A percentile compares a stretch with the other conserved stretches of the same genome.
Evolutionary conservation across 2,113 vertebrate genomes (phyloP).

Genomic region (Aegithalos caudatus): DNA sequence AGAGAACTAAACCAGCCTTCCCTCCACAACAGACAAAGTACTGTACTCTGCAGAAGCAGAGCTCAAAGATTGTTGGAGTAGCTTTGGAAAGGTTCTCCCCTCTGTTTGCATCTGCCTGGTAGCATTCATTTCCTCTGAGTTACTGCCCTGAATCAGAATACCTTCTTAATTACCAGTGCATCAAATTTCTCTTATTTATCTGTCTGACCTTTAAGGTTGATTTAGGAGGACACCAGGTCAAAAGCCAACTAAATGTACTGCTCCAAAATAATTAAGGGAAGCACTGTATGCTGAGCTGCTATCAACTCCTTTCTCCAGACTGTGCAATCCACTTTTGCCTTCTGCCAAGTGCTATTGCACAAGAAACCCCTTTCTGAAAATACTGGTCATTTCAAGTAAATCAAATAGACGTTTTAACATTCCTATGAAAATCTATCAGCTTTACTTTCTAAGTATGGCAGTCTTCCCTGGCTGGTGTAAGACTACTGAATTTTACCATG

Average conservation of each 20-base stretch:
- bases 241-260: background rate
- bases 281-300: background rate
- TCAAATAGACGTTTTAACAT: background rate
- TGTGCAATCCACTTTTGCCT: background rate
- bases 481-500: background rate
- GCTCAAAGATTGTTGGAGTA: background rate
- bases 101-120: background rate
- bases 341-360: constrained; percentile 1
- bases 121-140: background rate
- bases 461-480: background rate
- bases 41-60: background rate
- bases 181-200: constrained; percentile 9
- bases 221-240: constrained; percentile 3
- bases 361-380: background rate
- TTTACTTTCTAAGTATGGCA: background rate
- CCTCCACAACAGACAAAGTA: background rate
- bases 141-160: background rate
- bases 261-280: background rate
- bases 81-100: background rate
- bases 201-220: background rate
- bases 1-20: background rate
- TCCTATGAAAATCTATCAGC: background rate
- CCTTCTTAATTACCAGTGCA: background rate
- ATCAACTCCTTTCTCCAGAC: background rate
- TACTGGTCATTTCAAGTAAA: background rate